Conservation (phyloP, 2,888 invertebrate genomes). For the Cheilosia vulpina region DNA sequence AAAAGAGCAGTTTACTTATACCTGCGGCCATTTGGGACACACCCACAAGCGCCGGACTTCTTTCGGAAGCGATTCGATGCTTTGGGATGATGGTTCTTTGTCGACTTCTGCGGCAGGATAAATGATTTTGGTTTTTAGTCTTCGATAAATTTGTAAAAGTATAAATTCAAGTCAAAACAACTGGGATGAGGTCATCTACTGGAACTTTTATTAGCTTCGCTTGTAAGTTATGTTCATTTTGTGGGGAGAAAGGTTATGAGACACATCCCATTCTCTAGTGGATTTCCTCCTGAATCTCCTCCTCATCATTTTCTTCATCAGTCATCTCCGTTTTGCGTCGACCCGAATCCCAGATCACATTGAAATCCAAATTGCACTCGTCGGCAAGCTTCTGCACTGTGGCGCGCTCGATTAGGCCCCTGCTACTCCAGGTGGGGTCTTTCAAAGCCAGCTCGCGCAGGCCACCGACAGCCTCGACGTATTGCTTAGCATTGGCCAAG, state of each 20-base stretch:
- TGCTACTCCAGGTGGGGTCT: conserved; percentile 81
- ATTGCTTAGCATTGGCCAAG: conserved; percentile 81
- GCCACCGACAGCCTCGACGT: conserved; percentile 81
- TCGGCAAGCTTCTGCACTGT: conserved; percentile 82
- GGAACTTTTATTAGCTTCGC: neutral
- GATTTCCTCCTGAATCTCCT: conserved; percentile 82
- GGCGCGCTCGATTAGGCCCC: conserved; percentile 80
- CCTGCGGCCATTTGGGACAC: neutral
- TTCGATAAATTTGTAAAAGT: too few species aligned
- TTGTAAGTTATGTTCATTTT: neutral
- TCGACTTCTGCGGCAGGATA: neutral
- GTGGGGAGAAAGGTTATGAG: too few species aligned
- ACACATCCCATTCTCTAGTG: neutral
- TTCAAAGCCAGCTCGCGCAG: conserved; percentile 82
- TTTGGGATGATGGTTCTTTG: neutral
- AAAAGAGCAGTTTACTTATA: neutral
- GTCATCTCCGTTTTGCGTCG: conserved; percentile 39
- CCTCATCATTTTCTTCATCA: conserved; percentile 76
- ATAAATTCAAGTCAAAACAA: too few species aligned
- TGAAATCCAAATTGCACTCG: conserved; percentile 83
- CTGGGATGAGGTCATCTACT: too few species aligned
- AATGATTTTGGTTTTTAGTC: too few species aligned
- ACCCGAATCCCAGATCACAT: conserved; percentile 82
- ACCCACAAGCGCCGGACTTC: neutral
- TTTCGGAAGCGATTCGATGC: neutral